Conservation (phyloP, 2,797 vertebrate genomes). For the Sebastes matsubarae region DNA sequence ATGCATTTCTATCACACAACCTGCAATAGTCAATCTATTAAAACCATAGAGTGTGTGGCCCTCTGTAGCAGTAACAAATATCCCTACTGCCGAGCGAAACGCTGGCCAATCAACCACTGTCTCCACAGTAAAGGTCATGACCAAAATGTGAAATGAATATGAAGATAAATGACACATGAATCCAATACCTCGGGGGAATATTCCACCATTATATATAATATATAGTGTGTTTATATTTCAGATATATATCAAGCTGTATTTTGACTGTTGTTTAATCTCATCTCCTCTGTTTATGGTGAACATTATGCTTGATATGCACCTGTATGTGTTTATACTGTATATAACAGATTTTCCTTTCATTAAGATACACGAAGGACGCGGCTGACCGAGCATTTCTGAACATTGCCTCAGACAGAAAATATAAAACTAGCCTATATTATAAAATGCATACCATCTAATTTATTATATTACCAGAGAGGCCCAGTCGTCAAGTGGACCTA, state of each 20-base stretch:
- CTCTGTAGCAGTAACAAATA: slow-evolving; percentile 67
- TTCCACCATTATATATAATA: slow-evolving; percentile 60
- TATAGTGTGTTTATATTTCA: slow-evolving; percentile 58
- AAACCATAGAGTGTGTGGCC: slow-evolving; percentile 34
- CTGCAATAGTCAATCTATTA: slow-evolving; percentile 55
- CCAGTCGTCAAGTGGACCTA: background rate
- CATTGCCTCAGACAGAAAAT: background rate
- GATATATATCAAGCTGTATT: slow-evolving; percentile 57
- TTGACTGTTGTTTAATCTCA: slow-evolving; percentile 35
- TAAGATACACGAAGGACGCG: background rate
- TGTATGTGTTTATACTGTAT: background rate
- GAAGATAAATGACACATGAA: slow-evolving; percentile 75
- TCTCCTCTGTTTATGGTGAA: slow-evolving; percentile 40
- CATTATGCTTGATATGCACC: slow-evolving; percentile 36
- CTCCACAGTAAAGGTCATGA: slow-evolving; percentile 79
- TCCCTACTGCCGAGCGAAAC: slow-evolving; percentile 56
- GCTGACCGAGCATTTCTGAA: background rate
- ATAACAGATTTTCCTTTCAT: slow-evolving; percentile 30
- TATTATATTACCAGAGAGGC: background rate
- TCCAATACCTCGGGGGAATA: slow-evolving; percentile 45
- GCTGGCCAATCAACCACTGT: slow-evolving; percentile 76
- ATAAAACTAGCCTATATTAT: background rate
- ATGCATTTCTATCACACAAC: slow-evolving; percentile 64
- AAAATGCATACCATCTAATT: background rate
- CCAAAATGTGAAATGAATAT: slow-evolving; percentile 80